These are phyloP conservation scores for Drosophila paranaensis DNA, from an alignment of 2,888 invertebrate genomes.

Conservation along the genomic window DNA sequence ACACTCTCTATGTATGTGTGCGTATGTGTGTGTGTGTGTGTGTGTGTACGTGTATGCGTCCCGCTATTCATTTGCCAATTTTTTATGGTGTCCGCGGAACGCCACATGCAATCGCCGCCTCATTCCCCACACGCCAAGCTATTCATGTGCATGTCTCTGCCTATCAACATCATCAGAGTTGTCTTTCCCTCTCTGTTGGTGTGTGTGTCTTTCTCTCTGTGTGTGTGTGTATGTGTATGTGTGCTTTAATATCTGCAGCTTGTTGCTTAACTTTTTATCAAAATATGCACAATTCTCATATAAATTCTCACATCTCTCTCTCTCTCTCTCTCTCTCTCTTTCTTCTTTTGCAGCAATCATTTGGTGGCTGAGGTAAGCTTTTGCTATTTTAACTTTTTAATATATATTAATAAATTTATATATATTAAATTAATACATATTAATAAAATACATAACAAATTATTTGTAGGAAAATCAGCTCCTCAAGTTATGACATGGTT, in stretches of 20 bases:
- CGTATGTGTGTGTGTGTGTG: constrained; percentile 28
- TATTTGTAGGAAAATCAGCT: too few species aligned
- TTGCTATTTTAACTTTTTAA: background rate
- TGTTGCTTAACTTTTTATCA: constrained; percentile 29
- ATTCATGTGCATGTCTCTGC: constrained; percentile 29
- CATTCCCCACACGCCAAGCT: background rate
- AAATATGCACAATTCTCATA: constrained; percentile 22
- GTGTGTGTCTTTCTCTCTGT: background rate
- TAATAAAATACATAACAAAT: too few species aligned
- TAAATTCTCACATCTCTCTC: background rate
- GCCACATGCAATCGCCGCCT: constrained; percentile 23
- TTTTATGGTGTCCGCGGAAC: constrained; percentile 54
- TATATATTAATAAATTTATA: background rate
- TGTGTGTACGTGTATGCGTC: constrained; percentile 28
- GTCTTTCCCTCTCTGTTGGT: background rate
- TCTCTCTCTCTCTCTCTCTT: constrained; percentile 1
- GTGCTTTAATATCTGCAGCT: constrained; percentile 11
- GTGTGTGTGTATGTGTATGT: background rate
- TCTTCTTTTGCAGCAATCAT: constrained; percentile 14
- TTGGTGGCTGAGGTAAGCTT: constrained; percentile 38
- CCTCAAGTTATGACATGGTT: too few species aligned
- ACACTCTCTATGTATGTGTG: constrained; percentile 20
- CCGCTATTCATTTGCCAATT: constrained; percentile 60
- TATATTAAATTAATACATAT: too few species aligned
- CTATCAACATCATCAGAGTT: constrained; percentile 39